phyloP scores from a whole-genome alignment of 2,888 invertebrate genomes.

The Apantesis nais region DNA sequence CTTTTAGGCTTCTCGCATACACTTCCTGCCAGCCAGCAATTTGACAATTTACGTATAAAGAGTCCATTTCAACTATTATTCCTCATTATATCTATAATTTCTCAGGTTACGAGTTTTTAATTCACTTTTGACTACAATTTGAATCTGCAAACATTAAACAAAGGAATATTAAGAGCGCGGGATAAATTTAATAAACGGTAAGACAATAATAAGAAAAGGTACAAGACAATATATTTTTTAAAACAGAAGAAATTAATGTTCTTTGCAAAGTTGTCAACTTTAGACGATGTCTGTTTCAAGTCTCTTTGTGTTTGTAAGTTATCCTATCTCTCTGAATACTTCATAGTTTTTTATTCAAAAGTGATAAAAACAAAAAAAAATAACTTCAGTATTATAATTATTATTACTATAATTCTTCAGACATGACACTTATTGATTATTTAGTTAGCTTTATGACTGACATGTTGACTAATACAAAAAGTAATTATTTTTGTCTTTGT shows the following conservation, averaged over 20 bases:
- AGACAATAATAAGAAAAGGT: neutral
- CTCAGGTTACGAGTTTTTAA: no score
- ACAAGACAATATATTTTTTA: neutral
- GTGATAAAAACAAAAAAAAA: no score
- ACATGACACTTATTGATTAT: no score
- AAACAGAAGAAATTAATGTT: neutral
- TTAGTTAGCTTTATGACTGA: no score
- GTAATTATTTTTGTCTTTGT: no score
- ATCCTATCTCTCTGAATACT: neutral
- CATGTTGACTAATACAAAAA: no score
- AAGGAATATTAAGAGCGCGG: neutral
- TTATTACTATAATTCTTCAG: neutral
- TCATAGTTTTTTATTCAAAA: neutral
- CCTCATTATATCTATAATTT: no score
- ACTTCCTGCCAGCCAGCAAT: no score
- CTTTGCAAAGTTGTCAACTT: neutral
- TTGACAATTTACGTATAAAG: no score
- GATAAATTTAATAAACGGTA: neutral
- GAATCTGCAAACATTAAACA: neutral
- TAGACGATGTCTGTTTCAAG: neutral
- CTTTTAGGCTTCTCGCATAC: no score
- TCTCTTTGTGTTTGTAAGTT: neutral
- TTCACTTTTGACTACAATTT: neutral
- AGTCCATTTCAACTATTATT: no score
- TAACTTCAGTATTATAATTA: neutral